A percentile compares a stretch with the other conserved stretches of the same genome.
phyloP scores from a whole-genome alignment of 2,797 vertebrate genomes.

The Bovichtus variegatus region DNA sequence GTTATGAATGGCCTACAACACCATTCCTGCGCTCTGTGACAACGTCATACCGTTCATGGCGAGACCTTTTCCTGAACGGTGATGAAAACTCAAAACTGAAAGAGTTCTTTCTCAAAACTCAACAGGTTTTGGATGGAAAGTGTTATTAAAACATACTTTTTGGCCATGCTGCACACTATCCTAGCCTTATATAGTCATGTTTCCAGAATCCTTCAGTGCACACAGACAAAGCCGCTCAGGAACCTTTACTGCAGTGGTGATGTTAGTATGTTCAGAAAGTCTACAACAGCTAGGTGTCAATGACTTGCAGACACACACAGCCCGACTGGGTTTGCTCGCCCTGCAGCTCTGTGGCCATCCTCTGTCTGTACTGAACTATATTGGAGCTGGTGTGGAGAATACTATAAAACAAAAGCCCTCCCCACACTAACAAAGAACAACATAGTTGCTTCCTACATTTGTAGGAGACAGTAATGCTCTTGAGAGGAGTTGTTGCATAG shows the following conservation, averaged over 20 bases:
- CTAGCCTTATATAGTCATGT: conserved; percentile 68
- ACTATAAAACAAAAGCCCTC: conserved; percentile 4
- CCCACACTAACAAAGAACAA: conserved; percentile 28
- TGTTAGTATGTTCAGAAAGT: conserved; percentile 71
- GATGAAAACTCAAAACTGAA: conserved; percentile 63
- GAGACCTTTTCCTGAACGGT: conserved; percentile 55
- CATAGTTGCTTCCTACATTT: conserved; percentile 30
- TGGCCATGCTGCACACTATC: conserved; percentile 8
- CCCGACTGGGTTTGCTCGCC: conserved; percentile 41
- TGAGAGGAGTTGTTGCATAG: conserved; percentile 65
- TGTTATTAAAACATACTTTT: conserved; percentile 59
- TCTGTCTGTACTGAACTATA: conserved; percentile 2
- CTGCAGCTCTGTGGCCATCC: conserved; percentile 36
- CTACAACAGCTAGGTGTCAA: conserved; percentile 73
- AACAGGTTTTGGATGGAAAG: conserved; percentile 50
- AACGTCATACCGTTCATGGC: neutral
- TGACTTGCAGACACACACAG: conserved; percentile 70
- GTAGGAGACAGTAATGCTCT: conserved; percentile 46
- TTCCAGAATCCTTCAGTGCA: conserved; percentile 46
- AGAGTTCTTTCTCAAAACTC: conserved; percentile 50
- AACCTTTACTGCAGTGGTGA: conserved; percentile 60
- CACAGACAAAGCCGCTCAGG: conserved; percentile 48
- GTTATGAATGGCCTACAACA: conserved; percentile 68
- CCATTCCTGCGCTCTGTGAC: conserved; percentile 54
- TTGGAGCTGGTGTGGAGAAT: conserved; percentile 5